phyloP scores from a whole-genome alignment of 1,140 invertebrate genomes.

The Sipha flava region DNA sequence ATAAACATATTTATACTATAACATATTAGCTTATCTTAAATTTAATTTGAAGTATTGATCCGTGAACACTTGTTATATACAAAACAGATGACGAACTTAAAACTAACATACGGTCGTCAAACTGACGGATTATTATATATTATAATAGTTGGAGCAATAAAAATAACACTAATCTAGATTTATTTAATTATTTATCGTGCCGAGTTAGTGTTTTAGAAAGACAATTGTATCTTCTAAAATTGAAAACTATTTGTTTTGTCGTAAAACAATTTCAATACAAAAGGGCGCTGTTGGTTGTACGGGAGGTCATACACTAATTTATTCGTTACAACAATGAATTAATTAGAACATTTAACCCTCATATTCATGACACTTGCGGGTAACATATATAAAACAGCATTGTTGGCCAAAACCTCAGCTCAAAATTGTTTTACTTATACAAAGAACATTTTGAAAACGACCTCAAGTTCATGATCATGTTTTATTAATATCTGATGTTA shows the following conservation, averaged over 20 bases:
- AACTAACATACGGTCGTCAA: neutral
- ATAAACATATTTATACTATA: too few relatives aligned
- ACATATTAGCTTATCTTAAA: too few relatives aligned
- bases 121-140: neutral
- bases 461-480: neutral
- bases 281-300: neutral
- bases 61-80: too few relatives aligned
- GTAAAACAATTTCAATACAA: neutral
- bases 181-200: too few relatives aligned
- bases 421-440: neutral
- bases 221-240: neutral
- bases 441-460: neutral
- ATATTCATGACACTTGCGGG: neutral
- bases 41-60: too few relatives aligned
- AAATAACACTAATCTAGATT: too few relatives aligned
- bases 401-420: neutral
- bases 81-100: too few relatives aligned
- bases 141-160: too few relatives aligned
- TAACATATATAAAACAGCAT: neutral
- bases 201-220: too few relatives aligned
- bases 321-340: neutral
- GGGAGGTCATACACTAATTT: neutral
- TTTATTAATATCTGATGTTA: neutral
- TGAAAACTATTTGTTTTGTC: neutral
- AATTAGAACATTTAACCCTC: neutral